Evolutionary conservation across 1,140 invertebrate genomes (phyloP).

Genomic region (Parasteatoda tepidariorum): DNA sequence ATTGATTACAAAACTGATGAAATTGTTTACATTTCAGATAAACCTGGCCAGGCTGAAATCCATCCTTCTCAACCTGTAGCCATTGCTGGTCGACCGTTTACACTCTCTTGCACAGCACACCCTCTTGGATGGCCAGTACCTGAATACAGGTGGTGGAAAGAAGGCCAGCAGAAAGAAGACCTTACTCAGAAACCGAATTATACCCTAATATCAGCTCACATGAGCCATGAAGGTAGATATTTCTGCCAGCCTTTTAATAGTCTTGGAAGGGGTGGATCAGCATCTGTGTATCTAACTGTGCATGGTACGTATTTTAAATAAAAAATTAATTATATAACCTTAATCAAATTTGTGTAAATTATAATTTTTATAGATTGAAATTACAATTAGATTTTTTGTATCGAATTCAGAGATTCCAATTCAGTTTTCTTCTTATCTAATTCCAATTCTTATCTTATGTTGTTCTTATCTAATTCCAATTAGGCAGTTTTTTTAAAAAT

Average conservation of each 20-base stretch:
- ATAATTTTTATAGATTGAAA: no score
- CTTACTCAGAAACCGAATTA: conserved; percentile 82
- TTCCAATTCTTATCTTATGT: no score
- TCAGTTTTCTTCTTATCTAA: no score
- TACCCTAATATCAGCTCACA: conserved; percentile 83
- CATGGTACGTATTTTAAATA: conserved; percentile 71
- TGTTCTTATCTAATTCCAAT: no score
- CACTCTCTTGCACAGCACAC: conserved; percentile 84
- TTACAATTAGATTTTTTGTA: no score
- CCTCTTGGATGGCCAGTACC: conserved; percentile 90
- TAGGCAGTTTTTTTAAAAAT: no score
- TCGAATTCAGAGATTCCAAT: no score
- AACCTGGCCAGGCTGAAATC: conserved; percentile 85
- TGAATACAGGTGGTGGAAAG: conserved; percentile 88
- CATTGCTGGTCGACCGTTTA: conserved; percentile 84
- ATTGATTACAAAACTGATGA: no score
- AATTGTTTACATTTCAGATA: conserved; percentile 74
- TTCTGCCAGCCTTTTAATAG: conserved; percentile 90
- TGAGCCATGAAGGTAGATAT: conserved; percentile 87
- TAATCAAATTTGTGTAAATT: no score
- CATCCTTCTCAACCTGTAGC: conserved; percentile 86
- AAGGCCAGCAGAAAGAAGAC: conserved; percentile 71
- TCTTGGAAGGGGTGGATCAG: conserved; percentile 84
- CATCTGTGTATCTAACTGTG: conserved; percentile 84
- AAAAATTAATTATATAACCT: no score